Conservation (phyloP, 2,797 vertebrate genomes). For the Eremophila alpestris region DNA sequence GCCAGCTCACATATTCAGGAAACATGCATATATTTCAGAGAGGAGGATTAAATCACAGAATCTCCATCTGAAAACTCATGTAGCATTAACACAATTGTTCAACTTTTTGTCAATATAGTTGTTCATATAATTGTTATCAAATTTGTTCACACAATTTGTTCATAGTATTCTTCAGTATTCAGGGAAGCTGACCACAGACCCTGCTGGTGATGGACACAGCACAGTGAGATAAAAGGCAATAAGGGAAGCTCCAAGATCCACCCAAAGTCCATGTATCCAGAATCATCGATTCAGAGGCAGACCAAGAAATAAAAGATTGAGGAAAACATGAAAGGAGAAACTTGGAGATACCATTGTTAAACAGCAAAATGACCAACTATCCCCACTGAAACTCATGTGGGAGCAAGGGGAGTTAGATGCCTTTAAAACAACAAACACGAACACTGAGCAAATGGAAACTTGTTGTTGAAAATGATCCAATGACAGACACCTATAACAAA, state of each 20-base stretch:
- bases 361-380: not conserved
- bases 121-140: not conserved
- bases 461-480: not conserved
- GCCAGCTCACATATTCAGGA: not conserved
- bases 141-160: not conserved
- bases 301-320: not conserved
- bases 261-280: fast-evolving
- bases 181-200: not conserved
- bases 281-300: not conserved
- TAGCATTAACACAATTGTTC: not conserved
- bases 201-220: not conserved
- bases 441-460: not conserved
- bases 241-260: not conserved
- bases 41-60: not conserved
- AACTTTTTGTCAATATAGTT: not conserved
- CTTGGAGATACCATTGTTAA: not conserved
- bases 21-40: not conserved
- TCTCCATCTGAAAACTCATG: not conserved
- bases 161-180: not conserved
- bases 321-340: not conserved
- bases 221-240: not conserved
- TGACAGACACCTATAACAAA: not conserved
- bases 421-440: not conserved
- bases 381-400: not conserved
- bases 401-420: not conserved